A percentile compares a stretch with the other conserved stretches of the same genome.
phyloP scores from a whole-genome alignment of 2,113 vertebrate genomes.

The Chaetorhynchus papuensis region DNA sequence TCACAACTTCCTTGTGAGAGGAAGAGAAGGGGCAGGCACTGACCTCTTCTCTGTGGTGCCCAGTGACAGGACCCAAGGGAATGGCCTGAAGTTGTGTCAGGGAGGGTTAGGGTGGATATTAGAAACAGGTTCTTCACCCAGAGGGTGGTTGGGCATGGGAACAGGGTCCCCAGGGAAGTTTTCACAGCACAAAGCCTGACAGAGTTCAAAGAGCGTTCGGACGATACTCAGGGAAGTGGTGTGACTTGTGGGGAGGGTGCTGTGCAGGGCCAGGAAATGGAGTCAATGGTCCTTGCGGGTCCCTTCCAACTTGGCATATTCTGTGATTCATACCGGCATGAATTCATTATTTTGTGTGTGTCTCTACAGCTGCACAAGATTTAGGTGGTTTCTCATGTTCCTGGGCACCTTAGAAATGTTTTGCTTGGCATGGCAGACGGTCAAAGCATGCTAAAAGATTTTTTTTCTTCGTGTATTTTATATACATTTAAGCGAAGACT shows the following conservation, averaged over 20 bases:
- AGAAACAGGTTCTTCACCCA: not conserved
- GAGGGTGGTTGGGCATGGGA: not conserved
- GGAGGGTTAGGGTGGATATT: too few relatives aligned
- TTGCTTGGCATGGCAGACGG: not conserved
- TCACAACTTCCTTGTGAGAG: fast-evolving
- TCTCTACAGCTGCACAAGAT: not conserved
- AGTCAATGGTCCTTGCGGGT: too few relatives aligned
- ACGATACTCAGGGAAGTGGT: too few relatives aligned
- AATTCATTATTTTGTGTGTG: not conserved
- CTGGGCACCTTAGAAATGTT: not conserved
- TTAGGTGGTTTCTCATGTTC: not conserved
- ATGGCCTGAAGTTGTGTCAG: not conserved
- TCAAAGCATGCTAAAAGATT: not conserved
- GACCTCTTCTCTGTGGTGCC: not conserved
- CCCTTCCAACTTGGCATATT: too few relatives aligned
- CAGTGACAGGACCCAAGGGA: not conserved
- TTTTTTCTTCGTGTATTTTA: not conserved
- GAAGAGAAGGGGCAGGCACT: not conserved
- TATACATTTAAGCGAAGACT: not conserved
- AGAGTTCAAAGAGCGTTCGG: not conserved
- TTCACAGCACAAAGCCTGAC: not conserved
- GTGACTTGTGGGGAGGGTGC: too few relatives aligned
- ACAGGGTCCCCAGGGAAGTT: not conserved
- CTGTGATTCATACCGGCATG: not conserved
- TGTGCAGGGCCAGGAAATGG: not conserved